phyloP scores from a whole-genome alignment of 1,140 invertebrate species.

The Melipona quadrifasciata region DNA sequence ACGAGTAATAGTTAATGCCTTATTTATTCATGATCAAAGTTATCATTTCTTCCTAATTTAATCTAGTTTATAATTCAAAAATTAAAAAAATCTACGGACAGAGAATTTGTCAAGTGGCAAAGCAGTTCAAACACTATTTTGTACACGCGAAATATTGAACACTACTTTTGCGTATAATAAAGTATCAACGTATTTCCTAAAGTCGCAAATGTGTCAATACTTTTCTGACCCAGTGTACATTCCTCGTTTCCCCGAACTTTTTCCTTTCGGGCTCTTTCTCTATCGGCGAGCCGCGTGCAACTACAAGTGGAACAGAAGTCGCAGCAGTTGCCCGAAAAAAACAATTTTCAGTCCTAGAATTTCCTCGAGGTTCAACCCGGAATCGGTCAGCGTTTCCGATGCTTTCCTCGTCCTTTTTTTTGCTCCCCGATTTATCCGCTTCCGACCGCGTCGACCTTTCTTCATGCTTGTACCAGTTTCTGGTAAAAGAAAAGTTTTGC shows the following conservation, averaged over 20 bases:
- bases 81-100: too few species aligned
- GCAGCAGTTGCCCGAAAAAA: slow-evolving; percentile 66
- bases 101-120: too few species aligned
- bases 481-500: background rate
- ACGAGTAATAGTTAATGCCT: too few species aligned
- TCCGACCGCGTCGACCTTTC: background rate
- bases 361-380: slow-evolving; percentile 27
- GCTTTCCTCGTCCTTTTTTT: slow-evolving; percentile 41
- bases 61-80: too few species aligned
- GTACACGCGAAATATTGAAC: too few species aligned
- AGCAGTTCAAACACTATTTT: too few species aligned
- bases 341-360: slow-evolving; percentile 65
- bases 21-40: too few species aligned
- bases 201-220: too few species aligned
- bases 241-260: slow-evolving; percentile 9
- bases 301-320: slow-evolving; percentile 53
- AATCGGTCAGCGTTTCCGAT: slow-evolving; percentile 66
- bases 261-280: background rate
- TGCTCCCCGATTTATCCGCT: slow-evolving; percentile 41
- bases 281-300: background rate
- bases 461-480: background rate
- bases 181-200: slow-evolving; percentile 13
- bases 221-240: background rate
- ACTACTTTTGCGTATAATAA: too few species aligned
- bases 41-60: too few species aligned